phyloP scores from a whole-genome alignment of 1,140 invertebrate genomes.

The Ditylenchus dipsaci region DNA sequence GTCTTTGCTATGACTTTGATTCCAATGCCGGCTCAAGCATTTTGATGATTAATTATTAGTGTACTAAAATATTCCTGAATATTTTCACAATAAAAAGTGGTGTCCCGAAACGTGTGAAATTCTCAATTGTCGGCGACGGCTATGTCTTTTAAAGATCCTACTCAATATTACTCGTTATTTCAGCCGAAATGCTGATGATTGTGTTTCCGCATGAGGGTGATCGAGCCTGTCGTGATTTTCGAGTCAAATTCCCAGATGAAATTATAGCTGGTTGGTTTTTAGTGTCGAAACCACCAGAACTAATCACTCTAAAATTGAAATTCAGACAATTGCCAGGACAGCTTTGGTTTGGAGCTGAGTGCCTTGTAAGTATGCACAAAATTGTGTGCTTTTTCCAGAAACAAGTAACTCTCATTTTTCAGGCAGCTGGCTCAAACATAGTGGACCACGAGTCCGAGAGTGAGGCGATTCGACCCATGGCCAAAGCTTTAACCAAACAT shows the following conservation, averaged over 20 bases:
- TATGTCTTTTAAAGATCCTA: too few species aligned
- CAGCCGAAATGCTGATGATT: slow-evolving; percentile 77
- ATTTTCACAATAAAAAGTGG: too few species aligned
- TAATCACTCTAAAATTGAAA: too few species aligned
- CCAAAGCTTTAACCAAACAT: slow-evolving; percentile 86
- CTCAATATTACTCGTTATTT: slow-evolving; percentile 57
- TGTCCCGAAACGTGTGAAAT: too few species aligned
- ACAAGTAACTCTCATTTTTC: neutral
- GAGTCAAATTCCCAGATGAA: slow-evolving; percentile 98
- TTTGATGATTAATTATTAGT: too few species aligned
- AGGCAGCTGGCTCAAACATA: slow-evolving; percentile 76
- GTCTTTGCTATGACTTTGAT: too few species aligned
- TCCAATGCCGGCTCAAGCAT: too few species aligned
- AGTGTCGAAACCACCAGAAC: too few species aligned
- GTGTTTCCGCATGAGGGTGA: slow-evolving; percentile 67
- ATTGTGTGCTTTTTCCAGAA: neutral
- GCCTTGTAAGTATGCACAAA: slow-evolving; percentile 44
- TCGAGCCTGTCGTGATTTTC: slow-evolving; percentile 82
- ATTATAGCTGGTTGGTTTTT: slow-evolving; percentile 65
- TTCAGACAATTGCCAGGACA: slow-evolving; percentile 95
- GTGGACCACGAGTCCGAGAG: slow-evolving; percentile 91
- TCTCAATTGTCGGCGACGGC: too few species aligned
- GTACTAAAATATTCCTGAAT: too few species aligned
- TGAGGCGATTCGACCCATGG: slow-evolving; percentile 88
- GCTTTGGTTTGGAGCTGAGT: slow-evolving; percentile 98